Evolutionary conservation across 2,113 vertebrate genomes (phyloP).

Genomic region (Salvelinus sp.): DNA sequence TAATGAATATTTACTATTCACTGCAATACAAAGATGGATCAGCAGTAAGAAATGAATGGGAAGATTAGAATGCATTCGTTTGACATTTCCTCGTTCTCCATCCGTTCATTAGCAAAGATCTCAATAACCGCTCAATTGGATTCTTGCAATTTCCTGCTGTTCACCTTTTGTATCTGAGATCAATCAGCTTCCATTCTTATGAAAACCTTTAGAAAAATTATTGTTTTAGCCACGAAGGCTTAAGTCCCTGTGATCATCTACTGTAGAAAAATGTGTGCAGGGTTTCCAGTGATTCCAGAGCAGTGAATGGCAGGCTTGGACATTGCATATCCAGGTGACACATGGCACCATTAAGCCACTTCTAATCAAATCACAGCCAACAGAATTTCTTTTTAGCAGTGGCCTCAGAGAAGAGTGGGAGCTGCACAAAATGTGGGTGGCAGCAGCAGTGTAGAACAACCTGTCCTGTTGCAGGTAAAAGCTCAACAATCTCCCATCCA

Average conservation of each 20-base stretch:
- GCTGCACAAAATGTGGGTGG: neutral
- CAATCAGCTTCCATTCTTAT: no score
- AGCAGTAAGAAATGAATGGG: neutral
- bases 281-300: slow-evolving; percentile 1
- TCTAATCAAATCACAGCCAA: slow-evolving; percentile 73
- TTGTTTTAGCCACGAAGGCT: no score
- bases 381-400: slow-evolving; percentile 38
- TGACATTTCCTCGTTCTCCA: neutral
- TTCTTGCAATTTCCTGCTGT: no score
- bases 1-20: slow-evolving; percentile 5
- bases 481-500: neutral
- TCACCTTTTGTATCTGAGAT: no score
- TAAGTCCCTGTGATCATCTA: neutral
- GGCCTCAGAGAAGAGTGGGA: slow-evolving; percentile 15
- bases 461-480: neutral
- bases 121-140: no score
- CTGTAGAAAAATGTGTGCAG: neutral
- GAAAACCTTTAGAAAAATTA: no score
- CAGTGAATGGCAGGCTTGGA: slow-evolving; percentile 19
- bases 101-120: neutral
- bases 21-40: slow-evolving; percentile 31
- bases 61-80: neutral
- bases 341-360: slow-evolving; percentile 77
- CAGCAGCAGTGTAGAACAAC: neutral
- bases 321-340: slow-evolving; percentile 37